These are phyloP conservation scores for Andrena camellia DNA, from an alignment of 2,888 invertebrate genomes.

Conservation along the genomic window DNA sequence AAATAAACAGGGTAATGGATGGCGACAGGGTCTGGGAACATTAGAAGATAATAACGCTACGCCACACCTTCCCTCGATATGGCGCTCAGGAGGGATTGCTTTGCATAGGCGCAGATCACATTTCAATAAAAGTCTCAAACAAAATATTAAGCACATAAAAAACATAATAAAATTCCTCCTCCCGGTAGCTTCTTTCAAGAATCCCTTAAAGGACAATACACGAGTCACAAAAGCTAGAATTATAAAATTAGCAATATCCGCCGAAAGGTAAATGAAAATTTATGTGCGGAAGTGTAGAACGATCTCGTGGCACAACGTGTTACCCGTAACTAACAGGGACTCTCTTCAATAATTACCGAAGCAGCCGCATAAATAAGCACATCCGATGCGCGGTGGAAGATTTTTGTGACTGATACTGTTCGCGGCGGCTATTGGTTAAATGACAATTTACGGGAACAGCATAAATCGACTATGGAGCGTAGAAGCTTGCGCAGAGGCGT, in stretches of 20 bases:
- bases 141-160: too few species aligned
- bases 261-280: conserved; percentile 14
- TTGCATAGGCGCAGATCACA: not conserved
- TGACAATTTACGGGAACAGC: conserved; percentile 17
- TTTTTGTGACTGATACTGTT: not conserved
- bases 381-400: too few species aligned
- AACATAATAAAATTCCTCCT: too few species aligned
- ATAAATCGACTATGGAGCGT: not conserved
- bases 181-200: too few species aligned
- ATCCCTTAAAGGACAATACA: too few species aligned
- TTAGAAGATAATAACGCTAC: conserved; percentile 42
- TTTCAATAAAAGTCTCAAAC: not conserved
- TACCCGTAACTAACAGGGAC: not conserved
- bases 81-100: conserved; percentile 13
- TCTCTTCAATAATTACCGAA: not conserved
- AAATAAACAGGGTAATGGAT: conserved; percentile 43
- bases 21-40: conserved; percentile 37
- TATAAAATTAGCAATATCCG: too few species aligned
- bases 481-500: not conserved
- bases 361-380: not conserved
- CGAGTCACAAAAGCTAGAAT: too few species aligned
- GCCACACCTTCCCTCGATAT: conserved; percentile 51
- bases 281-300: not conserved
- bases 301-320: not conserved
- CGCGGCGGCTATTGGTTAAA: not conserved